Evolutionary conservation across 2,888 invertebrate species (phyloP).

Genomic region (Lumbricus terrestris): DNA sequence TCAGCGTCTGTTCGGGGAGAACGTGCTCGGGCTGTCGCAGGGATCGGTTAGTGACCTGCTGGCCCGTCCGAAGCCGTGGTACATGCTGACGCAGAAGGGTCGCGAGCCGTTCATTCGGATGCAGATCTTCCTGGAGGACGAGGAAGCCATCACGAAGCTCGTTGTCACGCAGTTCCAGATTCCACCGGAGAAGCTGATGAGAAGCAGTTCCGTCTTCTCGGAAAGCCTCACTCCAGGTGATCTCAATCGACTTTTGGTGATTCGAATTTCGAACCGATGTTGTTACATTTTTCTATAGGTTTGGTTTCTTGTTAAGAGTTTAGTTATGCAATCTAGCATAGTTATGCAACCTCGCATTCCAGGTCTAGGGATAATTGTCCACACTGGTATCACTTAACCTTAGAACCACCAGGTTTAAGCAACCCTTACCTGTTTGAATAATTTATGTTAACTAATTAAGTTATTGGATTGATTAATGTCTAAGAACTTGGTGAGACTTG

Average conservation of each 20-base stretch:
- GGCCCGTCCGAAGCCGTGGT: conserved; percentile 97
- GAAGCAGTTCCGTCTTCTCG: conserved; percentile 23
- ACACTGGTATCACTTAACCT: no score
- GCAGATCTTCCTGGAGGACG: conserved; percentile 92
- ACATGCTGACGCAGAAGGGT: conserved; percentile 97
- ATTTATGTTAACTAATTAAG: no score
- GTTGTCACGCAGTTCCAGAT: conserved; percentile 97
- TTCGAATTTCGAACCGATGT: no score
- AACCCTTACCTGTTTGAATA: no score
- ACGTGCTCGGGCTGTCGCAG: conserved; percentile 71
- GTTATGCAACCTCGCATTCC: no score
- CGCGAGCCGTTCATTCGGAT: conserved; percentile 69
- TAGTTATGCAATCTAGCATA: no score
- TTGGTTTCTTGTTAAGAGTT: background rate
- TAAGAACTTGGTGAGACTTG: no score
- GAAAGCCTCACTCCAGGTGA: conserved; percentile 18
- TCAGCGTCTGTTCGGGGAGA: conserved; percentile 95
- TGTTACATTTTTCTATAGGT: background rate
- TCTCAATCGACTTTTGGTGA: no score
- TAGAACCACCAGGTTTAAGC: no score
- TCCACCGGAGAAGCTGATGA: conserved; percentile 72
- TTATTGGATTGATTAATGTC: no score
- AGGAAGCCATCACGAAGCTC: conserved; percentile 87
- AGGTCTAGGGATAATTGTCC: no score
- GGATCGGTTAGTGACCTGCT: conserved; percentile 96